Evolutionary conservation across 1,140 invertebrate species (phyloP).

Genomic region (Drosophila santomea): DNA sequence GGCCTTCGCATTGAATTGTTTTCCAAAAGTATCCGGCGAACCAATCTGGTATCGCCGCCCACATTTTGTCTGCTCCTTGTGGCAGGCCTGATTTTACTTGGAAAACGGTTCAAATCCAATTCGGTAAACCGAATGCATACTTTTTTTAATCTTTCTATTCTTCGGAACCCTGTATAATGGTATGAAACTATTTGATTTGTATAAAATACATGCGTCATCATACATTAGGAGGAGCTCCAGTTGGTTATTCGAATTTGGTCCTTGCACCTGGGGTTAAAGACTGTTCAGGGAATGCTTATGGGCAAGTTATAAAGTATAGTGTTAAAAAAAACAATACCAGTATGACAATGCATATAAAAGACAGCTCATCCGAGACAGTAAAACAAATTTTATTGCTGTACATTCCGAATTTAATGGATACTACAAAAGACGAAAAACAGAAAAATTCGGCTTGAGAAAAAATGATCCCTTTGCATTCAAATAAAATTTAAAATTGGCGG

Average conservation of each 20-base stretch:
- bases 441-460: no score
- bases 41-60: not conserved
- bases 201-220: conserved; percentile 66
- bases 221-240: conserved; percentile 6
- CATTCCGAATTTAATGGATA: no score
- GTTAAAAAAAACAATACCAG: no score
- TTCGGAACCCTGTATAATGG: conserved; percentile 48
- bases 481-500: not conserved
- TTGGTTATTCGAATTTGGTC: not conserved
- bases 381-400: no score
- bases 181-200: conserved; percentile 49
- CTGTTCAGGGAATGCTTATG: not conserved
- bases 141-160: conserved; percentile 56
- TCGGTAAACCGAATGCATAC: conserved; percentile 28
- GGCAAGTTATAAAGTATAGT: not conserved
- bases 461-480: not conserved
- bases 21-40: conserved; percentile 10
- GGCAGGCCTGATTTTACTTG: not conserved
- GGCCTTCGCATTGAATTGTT: conserved; percentile 23
- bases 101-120: conserved; percentile 22
- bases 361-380: no score
- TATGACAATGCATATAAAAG: no score
- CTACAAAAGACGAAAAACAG: no score
- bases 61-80: not conserved
- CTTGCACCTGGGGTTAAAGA: not conserved